phyloP scores from a whole-genome alignment of 2,113 vertebrate species.

The Quiscalus mexicanus region DNA sequence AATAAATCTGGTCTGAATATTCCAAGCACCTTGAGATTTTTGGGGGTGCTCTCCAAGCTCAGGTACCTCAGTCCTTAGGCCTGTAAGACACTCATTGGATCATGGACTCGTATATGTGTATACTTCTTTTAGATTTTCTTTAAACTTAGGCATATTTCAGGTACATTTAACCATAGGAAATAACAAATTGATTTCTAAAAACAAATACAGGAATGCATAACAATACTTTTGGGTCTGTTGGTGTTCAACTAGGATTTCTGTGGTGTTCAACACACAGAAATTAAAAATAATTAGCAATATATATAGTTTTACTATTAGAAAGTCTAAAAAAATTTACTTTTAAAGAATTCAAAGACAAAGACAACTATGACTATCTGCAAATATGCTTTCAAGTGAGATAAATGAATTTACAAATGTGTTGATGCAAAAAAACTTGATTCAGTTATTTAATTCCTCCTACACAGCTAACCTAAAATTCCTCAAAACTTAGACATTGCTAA shows the following conservation, averaged over 20 bases:
- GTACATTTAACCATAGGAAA: neutral
- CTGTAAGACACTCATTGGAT: neutral
- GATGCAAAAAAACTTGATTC: neutral
- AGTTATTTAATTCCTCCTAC: neutral
- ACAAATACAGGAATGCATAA: neutral
- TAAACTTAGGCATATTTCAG: neutral
- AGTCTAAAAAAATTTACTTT: neutral
- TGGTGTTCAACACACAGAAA: neutral
- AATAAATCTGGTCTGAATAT: neutral
- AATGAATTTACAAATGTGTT: neutral
- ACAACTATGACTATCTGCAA: neutral
- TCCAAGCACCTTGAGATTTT: neutral
- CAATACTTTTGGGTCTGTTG: neutral
- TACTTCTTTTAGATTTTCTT: neutral
- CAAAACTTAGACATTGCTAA: neutral
- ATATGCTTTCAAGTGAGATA: neutral
- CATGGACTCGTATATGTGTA: fast-evolving
- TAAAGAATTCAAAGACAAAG: neutral
- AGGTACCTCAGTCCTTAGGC: neutral
- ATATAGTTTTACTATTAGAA: neutral
- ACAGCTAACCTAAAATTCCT: neutral
- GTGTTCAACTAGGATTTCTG: neutral
- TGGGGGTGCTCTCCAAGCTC: neutral
- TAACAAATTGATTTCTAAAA: neutral
- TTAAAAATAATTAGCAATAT: neutral